phyloP scores from a whole-genome alignment of 2,888 invertebrate genomes.

The Pyrrhosoma nymphula region DNA sequence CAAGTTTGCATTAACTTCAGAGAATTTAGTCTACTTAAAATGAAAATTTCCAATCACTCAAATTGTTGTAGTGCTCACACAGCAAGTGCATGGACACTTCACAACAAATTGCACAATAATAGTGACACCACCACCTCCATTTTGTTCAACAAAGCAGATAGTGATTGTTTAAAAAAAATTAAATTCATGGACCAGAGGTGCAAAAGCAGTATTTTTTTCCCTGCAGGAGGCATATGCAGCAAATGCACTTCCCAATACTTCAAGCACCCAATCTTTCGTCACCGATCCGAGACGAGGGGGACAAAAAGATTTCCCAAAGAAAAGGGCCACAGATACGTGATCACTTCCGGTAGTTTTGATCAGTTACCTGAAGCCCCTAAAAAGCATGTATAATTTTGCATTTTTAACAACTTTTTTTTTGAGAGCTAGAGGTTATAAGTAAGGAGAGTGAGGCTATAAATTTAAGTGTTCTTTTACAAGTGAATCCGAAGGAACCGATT shows the following conservation, averaged over 20 bases:
- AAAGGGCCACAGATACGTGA: conserved; percentile 59
- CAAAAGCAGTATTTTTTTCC: conserved; percentile 62
- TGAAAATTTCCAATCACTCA: conserved; percentile 44
- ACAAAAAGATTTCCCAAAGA: conserved; percentile 13
- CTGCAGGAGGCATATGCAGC: conserved; percentile 56
- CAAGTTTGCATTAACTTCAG: conserved; percentile 59
- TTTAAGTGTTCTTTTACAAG: conserved; percentile 66
- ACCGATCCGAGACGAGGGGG: conserved; percentile 28
- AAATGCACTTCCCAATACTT: conserved; percentile 56
- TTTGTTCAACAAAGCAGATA: conserved; percentile 56
- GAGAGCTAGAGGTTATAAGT: conserved; percentile 67
- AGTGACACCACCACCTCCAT: conserved; percentile 59
- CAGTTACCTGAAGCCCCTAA: conserved; percentile 63
- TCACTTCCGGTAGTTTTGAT: conserved; percentile 43
- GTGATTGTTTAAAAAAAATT: conserved; percentile 63
- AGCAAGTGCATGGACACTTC: conserved; percentile 17
- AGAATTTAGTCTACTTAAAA: conserved; percentile 55
- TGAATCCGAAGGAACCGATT: conserved; percentile 67
- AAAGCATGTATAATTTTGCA: conserved; percentile 52
- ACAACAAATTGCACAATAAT: conserved; percentile 22
- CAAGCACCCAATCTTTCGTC: conserved; percentile 36
- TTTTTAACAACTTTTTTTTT: conserved; percentile 58
- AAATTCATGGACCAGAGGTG: conserved; percentile 66
- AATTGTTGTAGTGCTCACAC: conserved; percentile 56
- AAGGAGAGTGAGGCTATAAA: conserved; percentile 65